These are phyloP conservation scores for cattle (Bos taurus) DNA, from an alignment of 2,113 vertebrate genomes.

Conservation along the genomic window ARS-UCD2.0 NC_037339.1:28147001-28147500, in stretches of 20 bases:
- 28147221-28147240: background rate
- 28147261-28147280: background rate
- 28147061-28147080: background rate
- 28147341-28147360: background rate
- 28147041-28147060: background rate
- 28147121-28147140: background rate
- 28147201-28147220: too few relatives aligned
- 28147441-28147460: background rate
- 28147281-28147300: background rate
- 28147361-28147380: background rate
- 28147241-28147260: background rate
- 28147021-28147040: background rate
- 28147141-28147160: background rate
- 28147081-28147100: background rate
- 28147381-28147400: background rate
- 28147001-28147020: background rate
- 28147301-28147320: background rate
- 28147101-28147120: background rate
- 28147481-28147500: background rate
- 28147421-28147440: background rate
- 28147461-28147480: too few relatives aligned
- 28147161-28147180: background rate
- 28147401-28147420: background rate
- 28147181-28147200: rapidly evolving
- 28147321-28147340: background rate